A percentile compares a stretch with the other conserved stretches of the same genome.
These are phyloP conservation scores for Triops longicaudatus DNA, from an alignment of 1,140 invertebrate species.

Conservation along the genomic window DNA sequence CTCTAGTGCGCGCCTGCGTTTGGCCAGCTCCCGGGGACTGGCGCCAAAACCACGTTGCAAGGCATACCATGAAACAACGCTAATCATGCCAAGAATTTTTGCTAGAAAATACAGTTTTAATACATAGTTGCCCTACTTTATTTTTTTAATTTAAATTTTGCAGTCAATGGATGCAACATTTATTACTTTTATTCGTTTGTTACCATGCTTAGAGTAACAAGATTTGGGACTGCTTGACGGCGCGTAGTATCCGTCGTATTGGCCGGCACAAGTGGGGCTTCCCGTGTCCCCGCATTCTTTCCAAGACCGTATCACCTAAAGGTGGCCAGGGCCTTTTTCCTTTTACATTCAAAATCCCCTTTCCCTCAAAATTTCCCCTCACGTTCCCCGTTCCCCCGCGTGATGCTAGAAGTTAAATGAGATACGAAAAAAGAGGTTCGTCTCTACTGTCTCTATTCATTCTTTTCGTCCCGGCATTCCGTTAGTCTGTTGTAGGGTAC, in stretches of 20 bases:
- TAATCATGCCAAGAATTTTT: neutral
- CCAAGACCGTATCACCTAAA: neutral
- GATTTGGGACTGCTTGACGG: neutral
- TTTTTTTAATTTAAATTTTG: neutral
- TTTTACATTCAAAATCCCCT: neutral
- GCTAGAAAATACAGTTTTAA: neutral
- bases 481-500: too few relatives aligned
- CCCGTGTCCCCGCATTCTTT: neutral
- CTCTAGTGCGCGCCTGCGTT: neutral
- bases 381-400: slow-evolving; percentile 5
- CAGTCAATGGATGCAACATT: too few relatives aligned
- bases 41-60: neutral
- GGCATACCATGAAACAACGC: neutral
- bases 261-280: neutral
- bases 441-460: neutral
- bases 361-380: slow-evolving; percentile 6
- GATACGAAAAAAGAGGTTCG: neutral
- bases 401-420: neutral
- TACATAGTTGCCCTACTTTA: neutral
- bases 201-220: neutral
- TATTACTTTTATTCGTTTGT: neutral
- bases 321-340: neutral
- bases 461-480: neutral
- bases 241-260: neutral
- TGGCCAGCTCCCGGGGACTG: neutral